A percentile compares a stretch with the other conserved stretches of the same genome.
These are phyloP conservation scores for Dascyllus trimaculatus DNA, from an alignment of 2,113 vertebrate genomes.

Conservation along the genomic window DNA sequence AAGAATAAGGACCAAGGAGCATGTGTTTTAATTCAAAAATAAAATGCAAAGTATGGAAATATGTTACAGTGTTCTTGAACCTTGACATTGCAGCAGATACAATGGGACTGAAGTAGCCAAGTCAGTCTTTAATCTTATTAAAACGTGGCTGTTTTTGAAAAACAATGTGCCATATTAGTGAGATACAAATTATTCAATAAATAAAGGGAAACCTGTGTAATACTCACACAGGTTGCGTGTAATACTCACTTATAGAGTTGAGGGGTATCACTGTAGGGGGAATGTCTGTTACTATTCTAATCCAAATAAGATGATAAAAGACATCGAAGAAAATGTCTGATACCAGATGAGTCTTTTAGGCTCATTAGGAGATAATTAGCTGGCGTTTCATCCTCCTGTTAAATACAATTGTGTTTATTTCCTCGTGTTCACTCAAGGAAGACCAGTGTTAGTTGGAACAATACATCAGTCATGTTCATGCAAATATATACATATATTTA, in stretches of 20 bases:
- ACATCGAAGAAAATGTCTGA: neutral
- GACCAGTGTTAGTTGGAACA: no score
- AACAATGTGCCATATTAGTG: neutral
- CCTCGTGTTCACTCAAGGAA: no score
- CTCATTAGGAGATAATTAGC: slow-evolving; percentile 8
- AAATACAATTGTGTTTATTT: no score
- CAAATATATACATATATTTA: no score
- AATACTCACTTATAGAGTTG: neutral
- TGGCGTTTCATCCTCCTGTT: no score
- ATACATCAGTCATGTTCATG: no score
- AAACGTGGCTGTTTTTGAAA: neutral
- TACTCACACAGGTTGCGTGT: neutral
- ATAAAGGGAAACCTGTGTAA: slow-evolving; percentile 7
- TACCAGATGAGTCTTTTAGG: slow-evolving; percentile 8
- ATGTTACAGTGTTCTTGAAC: neutral
- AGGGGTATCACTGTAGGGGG: neutral
- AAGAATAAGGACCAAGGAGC: neutral
- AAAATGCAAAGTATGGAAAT: neutral
- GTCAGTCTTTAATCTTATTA: neutral
- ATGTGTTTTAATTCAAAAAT: no score
- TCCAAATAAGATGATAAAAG: slow-evolving; percentile 13
- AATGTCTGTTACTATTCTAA: neutral
- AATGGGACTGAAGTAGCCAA: neutral
- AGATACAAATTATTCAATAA: neutral
- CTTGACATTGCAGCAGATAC: neutral